Base-by-base conservation (phyloP, 2,888 invertebrate genomes). In the Nesidiocoris tenuis region DNA sequence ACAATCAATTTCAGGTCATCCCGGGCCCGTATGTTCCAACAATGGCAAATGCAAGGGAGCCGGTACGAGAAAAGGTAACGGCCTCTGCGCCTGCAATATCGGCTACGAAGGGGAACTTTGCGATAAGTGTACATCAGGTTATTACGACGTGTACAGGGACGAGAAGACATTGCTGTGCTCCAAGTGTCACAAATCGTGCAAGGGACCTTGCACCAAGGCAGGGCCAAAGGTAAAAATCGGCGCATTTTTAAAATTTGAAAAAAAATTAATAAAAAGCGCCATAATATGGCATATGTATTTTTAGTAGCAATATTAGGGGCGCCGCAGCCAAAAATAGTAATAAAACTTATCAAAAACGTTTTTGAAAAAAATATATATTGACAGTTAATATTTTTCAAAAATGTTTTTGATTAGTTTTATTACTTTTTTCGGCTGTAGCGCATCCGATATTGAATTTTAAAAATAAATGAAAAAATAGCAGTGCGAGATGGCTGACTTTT, bases 1-100 rank as follows among this genome's bases (percentile, higher is more conserved):
- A n/a, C n/a, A n/a, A n/a, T n/a, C n/a, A n/a, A n/a, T 39, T 39
- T 3, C 39, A 39, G 39, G 70, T 0, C 89, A 87, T 80, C 90
- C 90, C 39, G 86, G 88, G 61, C 88, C 88, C 74, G 85, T 95
- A 71, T 98, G 98, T 83, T 90, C 84, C 79, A 91, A 90, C 1
- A 93, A 92, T 85, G 96, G 97, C 0, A 90, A 90, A 83, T 92
- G 92, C 83, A 87, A 88, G 82, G 98, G 98, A 0, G 90, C 90
- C 78, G 98, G 98, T 0, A 96, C 96, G 0, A 87, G 97, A 61
- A 94, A 94, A 83, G 98, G 98, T 0, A 95, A 91, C 82, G 98
- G 98, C 0, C 89, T 91, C 78, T 98, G 98, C 82, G 85, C 87
- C 16, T 98, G 98, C 84, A 90, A 95, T 72, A 81, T 83, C 3